Conservation (phyloP, 2,113 vertebrate genomes). For the Sturnira hondurensis region DNA sequence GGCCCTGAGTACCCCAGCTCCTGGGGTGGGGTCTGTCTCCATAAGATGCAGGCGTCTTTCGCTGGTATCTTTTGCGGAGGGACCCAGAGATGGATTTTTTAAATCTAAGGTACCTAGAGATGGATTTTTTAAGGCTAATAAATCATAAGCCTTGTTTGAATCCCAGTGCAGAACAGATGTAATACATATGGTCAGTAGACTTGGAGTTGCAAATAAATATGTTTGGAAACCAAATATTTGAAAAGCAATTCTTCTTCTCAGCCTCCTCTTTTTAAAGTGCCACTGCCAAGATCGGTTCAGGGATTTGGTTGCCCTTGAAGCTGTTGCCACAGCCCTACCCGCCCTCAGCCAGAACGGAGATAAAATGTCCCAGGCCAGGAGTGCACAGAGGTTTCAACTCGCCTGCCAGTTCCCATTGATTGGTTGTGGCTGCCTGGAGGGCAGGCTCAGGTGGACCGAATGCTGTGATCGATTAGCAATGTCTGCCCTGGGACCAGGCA, state of each 20-base stretch:
- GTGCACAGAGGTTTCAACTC: neutral
- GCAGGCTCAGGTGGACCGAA: neutral
- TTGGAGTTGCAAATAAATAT: constrained; percentile 70
- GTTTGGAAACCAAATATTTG: constrained; percentile 74
- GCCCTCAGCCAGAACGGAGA: neutral
- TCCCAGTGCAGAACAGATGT: constrained; percentile 69
- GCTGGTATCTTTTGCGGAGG: neutral
- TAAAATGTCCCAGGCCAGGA: neutral
- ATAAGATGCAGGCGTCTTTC: neutral
- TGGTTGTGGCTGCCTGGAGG: neutral
- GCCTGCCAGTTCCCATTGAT: neutral
- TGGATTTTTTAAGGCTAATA: constrained; percentile 51
- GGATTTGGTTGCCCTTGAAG: constrained; percentile 39
- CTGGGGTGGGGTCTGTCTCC: neutral
- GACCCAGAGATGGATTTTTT: constrained; percentile 22
- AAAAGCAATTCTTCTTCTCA: constrained; percentile 64
- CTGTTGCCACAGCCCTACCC: neutral
- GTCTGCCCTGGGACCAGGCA: neutral
- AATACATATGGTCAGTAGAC: constrained; percentile 69
- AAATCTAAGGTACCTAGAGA: constrained; percentile 24
- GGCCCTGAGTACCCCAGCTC: neutral
- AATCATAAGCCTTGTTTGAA: constrained; percentile 61
- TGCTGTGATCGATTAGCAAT: neutral
- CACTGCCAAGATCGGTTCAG: constrained; percentile 63
- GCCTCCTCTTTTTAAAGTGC: constrained; percentile 30